These are phyloP conservation scores for Hemistola chrysoprasaria DNA, from an alignment of 2,888 invertebrate species.

Conservation along the genomic window DNA sequence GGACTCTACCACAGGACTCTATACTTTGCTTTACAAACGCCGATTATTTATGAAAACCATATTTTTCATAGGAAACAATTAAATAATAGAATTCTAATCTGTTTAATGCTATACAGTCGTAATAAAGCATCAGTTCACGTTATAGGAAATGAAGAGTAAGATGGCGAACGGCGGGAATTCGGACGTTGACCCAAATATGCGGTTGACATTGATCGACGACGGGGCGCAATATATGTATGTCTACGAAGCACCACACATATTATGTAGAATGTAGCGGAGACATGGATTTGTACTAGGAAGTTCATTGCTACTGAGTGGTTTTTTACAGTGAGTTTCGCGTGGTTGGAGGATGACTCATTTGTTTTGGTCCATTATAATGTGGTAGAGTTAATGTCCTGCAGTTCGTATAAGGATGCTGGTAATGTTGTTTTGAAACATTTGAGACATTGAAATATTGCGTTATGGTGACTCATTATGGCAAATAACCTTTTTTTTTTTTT, in stretches of 20 bases:
- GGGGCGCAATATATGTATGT: constrained; percentile 66
- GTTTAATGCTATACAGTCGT: constrained; percentile 1
- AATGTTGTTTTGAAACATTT: constrained; percentile 11
- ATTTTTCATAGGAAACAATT: too few relatives aligned
- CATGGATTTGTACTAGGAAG: constrained; percentile 64
- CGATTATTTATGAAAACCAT: not conserved
- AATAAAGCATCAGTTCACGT: constrained; percentile 44
- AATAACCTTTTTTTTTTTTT: too few relatives aligned
- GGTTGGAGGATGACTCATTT: constrained; percentile 55
- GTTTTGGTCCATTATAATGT: constrained; percentile 35
- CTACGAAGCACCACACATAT: constrained; percentile 45
- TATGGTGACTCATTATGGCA: too few relatives aligned
- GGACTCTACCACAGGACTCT: too few relatives aligned
- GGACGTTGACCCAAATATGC: constrained; percentile 79
- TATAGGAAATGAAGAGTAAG: constrained; percentile 67
- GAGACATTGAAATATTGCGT: too few relatives aligned
- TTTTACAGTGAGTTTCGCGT: constrained; percentile 57
- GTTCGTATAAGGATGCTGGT: constrained; percentile 25
- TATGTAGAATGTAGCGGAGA: constrained; percentile 33
- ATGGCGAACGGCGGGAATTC: constrained; percentile 63
- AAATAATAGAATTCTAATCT: too few relatives aligned
- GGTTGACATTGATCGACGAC: constrained; percentile 81
- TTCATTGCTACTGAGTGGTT: constrained; percentile 63
- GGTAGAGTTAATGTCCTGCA: constrained; percentile 35
- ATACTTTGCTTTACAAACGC: too few relatives aligned